Evolutionary conservation across 2,888 invertebrate species (phyloP).

Genomic region (Andrena praecox): DNA sequence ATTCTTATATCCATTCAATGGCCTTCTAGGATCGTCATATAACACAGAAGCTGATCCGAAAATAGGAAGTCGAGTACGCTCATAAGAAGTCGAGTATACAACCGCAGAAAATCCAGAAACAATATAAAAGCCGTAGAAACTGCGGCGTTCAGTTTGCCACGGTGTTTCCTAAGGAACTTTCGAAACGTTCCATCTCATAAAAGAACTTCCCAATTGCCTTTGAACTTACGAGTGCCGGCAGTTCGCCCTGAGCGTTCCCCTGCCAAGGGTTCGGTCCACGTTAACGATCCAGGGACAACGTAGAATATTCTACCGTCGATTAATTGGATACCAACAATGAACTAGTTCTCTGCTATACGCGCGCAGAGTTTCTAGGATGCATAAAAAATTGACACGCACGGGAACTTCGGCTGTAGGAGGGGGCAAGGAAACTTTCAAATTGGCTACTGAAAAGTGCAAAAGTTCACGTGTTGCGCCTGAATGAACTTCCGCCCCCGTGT

Average conservation of each 20-base stretch:
- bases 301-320: slow-evolving; percentile 29
- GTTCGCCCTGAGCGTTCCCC: slow-evolving; percentile 7
- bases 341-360: neutral
- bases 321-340: slow-evolving; percentile 24
- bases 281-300: slow-evolving; percentile 18
- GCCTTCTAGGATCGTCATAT: too few relatives aligned
- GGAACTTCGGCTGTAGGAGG: slow-evolving; percentile 13
- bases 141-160: slow-evolving; percentile 38
- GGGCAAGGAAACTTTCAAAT: slow-evolving; percentile 44
- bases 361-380: neutral
- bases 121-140: slow-evolving; percentile 1
- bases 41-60: too few relatives aligned
- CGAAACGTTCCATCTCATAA: slow-evolving; percentile 1
- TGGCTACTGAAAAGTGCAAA: slow-evolving; percentile 40
- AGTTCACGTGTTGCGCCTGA: slow-evolving; percentile 36
- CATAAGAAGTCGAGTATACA: neutral
- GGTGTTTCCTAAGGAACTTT: slow-evolving; percentile 30
- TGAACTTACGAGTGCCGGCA: slow-evolving; percentile 1
- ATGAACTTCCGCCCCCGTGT: slow-evolving; percentile 43
- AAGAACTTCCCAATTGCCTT: slow-evolving; percentile 33
- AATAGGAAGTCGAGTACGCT: too few relatives aligned
- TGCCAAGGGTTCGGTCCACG: neutral
- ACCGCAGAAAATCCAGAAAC: neutral
- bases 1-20: too few relatives aligned
- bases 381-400: slow-evolving; percentile 42